Percentiles rank a stretch among this genome's conserved stretches.
These are phyloP conservation scores for Hipparchia semele DNA, from an alignment of 2,888 invertebrate species.

Conservation along the genomic window DNA sequence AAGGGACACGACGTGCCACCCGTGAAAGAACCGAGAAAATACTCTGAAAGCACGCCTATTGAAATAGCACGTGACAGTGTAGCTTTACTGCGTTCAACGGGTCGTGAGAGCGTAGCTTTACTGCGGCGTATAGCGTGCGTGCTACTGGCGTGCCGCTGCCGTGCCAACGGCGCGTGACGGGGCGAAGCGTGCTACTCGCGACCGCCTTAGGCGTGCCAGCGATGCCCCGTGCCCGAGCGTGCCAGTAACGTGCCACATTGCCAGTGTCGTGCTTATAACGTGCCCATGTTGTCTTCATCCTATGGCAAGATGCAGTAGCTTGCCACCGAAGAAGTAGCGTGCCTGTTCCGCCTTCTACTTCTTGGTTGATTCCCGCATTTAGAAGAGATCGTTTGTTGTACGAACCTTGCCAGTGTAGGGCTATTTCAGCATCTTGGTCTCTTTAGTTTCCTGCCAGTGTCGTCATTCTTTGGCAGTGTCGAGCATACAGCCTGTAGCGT, in stretches of 20 bases:
- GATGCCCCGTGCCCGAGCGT: slow-evolving; percentile 3
- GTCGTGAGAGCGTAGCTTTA: slow-evolving; percentile 22
- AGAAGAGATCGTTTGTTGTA: background rate
- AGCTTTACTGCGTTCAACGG: slow-evolving; percentile 12
- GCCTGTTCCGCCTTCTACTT: background rate
- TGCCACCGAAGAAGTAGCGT: background rate
- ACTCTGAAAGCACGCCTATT: slow-evolving; percentile 12
- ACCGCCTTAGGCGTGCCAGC: slow-evolving; percentile 16
- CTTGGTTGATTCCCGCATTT: background rate
- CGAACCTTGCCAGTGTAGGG: background rate
- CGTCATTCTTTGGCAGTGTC: background rate
- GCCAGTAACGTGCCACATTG: slow-evolving; percentile 11
- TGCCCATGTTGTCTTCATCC: background rate
- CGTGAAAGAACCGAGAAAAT: background rate
- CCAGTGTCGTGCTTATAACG: background rate
- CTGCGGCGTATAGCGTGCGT: slow-evolving; percentile 83
- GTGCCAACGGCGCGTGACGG: slow-evolving; percentile 41
- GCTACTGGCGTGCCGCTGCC: slow-evolving; percentile 42
- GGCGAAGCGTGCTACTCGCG: slow-evolving; percentile 26
- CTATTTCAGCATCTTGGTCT: background rate
- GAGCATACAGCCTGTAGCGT: no score
- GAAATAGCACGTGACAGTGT: slow-evolving; percentile 22
- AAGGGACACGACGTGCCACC: background rate
- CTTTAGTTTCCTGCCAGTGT: background rate
- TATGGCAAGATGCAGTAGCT: background rate